A percentile compares a stretch with the other conserved stretches of the same genome.
These are phyloP conservation scores for Drosophila lini DNA, from an alignment of 1,140 invertebrate genomes.

Conservation along the genomic window DNA sequence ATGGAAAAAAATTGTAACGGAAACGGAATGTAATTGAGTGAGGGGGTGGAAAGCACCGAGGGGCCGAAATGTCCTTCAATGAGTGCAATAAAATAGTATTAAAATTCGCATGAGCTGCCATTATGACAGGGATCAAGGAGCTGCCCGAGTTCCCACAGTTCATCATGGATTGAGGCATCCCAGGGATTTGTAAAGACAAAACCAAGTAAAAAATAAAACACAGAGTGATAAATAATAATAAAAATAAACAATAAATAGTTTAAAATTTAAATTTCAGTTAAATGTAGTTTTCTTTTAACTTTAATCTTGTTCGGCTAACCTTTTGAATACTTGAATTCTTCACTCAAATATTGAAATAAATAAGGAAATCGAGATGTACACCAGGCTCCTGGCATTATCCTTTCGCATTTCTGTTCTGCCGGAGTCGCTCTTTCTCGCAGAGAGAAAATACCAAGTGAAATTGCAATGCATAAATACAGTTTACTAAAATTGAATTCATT, in stretches of 20 bases:
- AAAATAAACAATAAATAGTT: not conserved
- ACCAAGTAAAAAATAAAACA: no score
- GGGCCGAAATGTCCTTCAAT: constrained; percentile 28
- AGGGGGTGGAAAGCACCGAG: no score
- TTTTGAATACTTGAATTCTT: not conserved
- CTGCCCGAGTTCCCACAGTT: constrained; percentile 33
- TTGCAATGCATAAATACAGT: constrained; percentile 39
- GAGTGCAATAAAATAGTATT: constrained; percentile 37
- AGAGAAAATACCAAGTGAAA: constrained; percentile 32
- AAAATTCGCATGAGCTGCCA: constrained; percentile 24
- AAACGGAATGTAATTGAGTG: constrained; percentile 24
- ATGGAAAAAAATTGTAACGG: constrained; percentile 16
- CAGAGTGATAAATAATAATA: no score
- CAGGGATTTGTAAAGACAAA: not conserved
- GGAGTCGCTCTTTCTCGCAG: constrained; percentile 8
- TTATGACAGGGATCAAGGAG: constrained; percentile 17
- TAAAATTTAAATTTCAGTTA: not conserved
- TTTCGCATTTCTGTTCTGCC: constrained; percentile 1
- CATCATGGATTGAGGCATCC: constrained; percentile 8
- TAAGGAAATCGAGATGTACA: constrained; percentile 4
- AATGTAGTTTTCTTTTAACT: not conserved
- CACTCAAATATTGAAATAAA: constrained; percentile 6
- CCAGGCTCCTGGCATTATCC: not conserved
- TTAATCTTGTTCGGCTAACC: not conserved
- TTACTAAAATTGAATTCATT: constrained; percentile 58